Conservation (phyloP, 2,113 vertebrate genomes). For the Paradisaea rubra region DNA sequence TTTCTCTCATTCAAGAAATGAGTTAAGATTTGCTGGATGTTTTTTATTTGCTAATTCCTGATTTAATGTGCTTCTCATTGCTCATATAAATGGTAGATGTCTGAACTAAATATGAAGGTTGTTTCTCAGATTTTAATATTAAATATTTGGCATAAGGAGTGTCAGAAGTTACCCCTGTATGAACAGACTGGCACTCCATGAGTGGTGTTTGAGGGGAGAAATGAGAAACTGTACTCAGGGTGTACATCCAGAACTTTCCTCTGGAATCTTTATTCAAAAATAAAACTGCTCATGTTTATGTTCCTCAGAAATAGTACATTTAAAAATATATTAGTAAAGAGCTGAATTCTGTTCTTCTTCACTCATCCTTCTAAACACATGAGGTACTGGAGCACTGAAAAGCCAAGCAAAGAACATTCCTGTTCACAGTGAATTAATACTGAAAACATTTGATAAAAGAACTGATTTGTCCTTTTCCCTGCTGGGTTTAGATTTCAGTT, state of each 20-base stretch:
- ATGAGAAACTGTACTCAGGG: rapidly evolving
- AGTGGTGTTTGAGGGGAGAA: background rate
- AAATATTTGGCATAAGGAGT: background rate
- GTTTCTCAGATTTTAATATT: background rate
- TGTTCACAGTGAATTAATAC: background rate
- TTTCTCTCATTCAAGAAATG: background rate
- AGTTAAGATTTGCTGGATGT: background rate
- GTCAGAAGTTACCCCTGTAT: background rate
- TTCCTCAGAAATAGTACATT: background rate
- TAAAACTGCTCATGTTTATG: background rate
- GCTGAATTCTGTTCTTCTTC: background rate
- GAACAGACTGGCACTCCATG: background rate
- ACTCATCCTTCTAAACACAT: background rate
- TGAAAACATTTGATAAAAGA: constrained; percentile 53
- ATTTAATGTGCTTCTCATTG: background rate
- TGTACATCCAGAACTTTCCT: background rate
- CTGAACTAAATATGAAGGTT: background rate
- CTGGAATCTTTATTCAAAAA: background rate
- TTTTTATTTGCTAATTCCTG: background rate
- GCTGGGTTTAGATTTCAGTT: constrained; percentile 33
- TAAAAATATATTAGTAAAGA: background rate
- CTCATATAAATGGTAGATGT: background rate
- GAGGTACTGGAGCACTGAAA: background rate
- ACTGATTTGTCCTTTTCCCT: constrained; percentile 54
- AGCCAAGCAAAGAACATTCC: background rate